Percentiles rank a stretch among this genome's conserved stretches.
Evolutionary conservation across 2,888 invertebrate species (phyloP).

Genomic region (Laspeyria flexula): DNA sequence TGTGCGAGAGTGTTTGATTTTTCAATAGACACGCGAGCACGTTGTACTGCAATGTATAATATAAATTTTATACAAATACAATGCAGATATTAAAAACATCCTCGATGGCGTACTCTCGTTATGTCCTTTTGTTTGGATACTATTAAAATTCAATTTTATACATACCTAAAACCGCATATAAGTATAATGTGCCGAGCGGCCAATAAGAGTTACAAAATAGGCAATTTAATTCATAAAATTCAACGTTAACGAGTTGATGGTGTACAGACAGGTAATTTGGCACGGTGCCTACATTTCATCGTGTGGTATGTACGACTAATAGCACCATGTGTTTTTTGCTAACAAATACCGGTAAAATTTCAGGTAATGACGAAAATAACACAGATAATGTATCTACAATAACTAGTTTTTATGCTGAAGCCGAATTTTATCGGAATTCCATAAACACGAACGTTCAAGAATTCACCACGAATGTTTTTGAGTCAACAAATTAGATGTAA

Average conservation of each 20-base stretch:
- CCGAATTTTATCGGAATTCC: slow-evolving; percentile 24
- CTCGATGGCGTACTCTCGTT: slow-evolving; percentile 14
- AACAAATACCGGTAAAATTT: slow-evolving; percentile 58
- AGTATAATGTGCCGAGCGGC: slow-evolving; percentile 12
- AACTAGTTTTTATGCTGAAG: slow-evolving; percentile 19
- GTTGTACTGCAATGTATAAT: slow-evolving; percentile 45
- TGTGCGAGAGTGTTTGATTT: slow-evolving; percentile 53
- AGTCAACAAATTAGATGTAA: slow-evolving; percentile 23
- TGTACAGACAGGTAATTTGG: slow-evolving; percentile 69
- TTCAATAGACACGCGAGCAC: slow-evolving; percentile 51
- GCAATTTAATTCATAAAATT: slow-evolving; percentile 65
- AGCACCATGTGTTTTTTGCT: slow-evolving; percentile 62
- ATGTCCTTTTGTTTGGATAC: slow-evolving; percentile 17
- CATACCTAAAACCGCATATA: slow-evolving; percentile 24
- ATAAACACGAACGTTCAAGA: slow-evolving; percentile 8
- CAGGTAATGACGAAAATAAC: slow-evolving; percentile 66
- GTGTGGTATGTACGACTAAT: slow-evolving; percentile 61
- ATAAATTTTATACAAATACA: slow-evolving; percentile 36
- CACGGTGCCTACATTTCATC: slow-evolving; percentile 71
- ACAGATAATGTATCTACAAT: slow-evolving; percentile 41
- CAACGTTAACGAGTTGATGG: slow-evolving; percentile 59
- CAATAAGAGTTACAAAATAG: slow-evolving; percentile 47
- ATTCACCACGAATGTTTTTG: slow-evolving; percentile 1
- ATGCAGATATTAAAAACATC: slow-evolving; percentile 27
- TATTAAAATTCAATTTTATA: slow-evolving; percentile 25